Evolutionary conservation across 1,140 invertebrate species (phyloP).

Genomic region (Drosophila rhopaloa): DNA sequence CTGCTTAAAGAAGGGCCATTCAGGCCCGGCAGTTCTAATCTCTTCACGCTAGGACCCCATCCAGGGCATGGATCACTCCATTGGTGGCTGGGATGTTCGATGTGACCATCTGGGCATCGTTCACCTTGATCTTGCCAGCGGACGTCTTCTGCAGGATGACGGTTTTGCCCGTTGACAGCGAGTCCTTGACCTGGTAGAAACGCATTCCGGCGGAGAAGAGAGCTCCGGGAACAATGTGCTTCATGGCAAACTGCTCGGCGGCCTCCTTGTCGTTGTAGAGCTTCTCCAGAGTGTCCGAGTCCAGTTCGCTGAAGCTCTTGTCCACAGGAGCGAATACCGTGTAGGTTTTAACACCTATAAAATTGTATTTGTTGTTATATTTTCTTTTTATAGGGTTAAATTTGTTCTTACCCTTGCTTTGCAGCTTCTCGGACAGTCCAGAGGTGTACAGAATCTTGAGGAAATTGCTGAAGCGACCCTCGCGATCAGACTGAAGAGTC

Average conservation of each 20-base stretch:
- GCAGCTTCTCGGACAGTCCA: conserved; percentile 89
- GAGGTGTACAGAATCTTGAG: conserved; percentile 90
- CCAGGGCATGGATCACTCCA: conserved; percentile 94
- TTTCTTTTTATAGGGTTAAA: neutral
- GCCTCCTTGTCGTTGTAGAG: conserved; percentile 87
- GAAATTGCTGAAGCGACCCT: conserved; percentile 91
- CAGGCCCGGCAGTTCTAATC: neutral
- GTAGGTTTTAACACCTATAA: conserved; percentile 90
- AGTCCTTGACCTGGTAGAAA: conserved; percentile 93
- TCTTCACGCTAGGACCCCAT: conserved; percentile 87
- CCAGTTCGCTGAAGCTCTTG: conserved; percentile 90
- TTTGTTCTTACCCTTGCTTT: conserved; percentile 73
- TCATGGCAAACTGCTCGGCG: conserved; percentile 90
- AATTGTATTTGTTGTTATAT: neutral
- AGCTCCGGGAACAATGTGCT: conserved; percentile 91
- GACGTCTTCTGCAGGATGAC: conserved; percentile 90
- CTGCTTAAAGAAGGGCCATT: conserved; percentile 33
- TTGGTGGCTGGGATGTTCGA: conserved; percentile 94
- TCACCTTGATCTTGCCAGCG: conserved; percentile 91
- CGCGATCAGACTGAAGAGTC: conserved; percentile 92
- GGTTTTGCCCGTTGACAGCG: conserved; percentile 88
- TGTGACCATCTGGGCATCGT: conserved; percentile 90
- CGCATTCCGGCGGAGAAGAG: conserved; percentile 93
- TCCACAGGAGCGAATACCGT: conserved; percentile 94
- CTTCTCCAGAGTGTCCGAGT: conserved; percentile 87